These are phyloP conservation scores for Epinotia brunnichana DNA, from an alignment of 2,888 invertebrate species.

Conservation along the genomic window DNA sequence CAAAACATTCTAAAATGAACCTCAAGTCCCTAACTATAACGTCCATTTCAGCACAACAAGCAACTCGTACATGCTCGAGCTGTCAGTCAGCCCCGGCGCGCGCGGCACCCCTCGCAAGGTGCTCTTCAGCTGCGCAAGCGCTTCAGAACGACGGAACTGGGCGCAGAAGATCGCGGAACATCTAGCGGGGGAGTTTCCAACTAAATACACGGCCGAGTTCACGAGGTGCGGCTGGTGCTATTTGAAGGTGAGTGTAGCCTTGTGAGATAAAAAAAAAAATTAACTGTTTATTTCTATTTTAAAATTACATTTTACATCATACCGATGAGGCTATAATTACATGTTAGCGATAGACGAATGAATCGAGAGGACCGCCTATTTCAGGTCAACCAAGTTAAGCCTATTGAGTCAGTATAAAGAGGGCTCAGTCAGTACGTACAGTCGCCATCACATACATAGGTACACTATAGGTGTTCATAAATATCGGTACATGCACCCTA, in stretches of 20 bases:
- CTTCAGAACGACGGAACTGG: slow-evolving; percentile 86
- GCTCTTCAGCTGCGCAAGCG: slow-evolving; percentile 82
- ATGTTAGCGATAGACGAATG: no score
- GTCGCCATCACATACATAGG: no score
- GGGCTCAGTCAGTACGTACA: no score
- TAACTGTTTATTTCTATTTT: no score
- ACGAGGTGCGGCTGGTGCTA: slow-evolving; percentile 92
- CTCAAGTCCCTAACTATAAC: background rate
- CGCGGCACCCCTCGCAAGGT: slow-evolving; percentile 79
- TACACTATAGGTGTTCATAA: no score
- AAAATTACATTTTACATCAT: no score
- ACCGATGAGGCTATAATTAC: no score
- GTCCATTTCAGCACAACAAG: slow-evolving; percentile 71
- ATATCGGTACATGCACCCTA: no score
- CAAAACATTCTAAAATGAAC: background rate
- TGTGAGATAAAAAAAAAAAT: no score
- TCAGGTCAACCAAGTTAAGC: no score
- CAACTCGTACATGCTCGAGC: slow-evolving; percentile 86
- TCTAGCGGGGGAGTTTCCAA: slow-evolving; percentile 85
- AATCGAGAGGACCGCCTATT: no score
- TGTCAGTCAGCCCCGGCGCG: slow-evolving; percentile 72
- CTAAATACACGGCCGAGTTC: slow-evolving; percentile 87
- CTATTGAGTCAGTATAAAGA: no score
- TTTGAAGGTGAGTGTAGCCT: slow-evolving; percentile 82
- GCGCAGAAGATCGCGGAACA: slow-evolving; percentile 91